Percentiles rank a stretch among this genome's conserved stretches.
Conservation (phyloP, 2,113 vertebrate species). For the Cepphus grylle region DNA sequence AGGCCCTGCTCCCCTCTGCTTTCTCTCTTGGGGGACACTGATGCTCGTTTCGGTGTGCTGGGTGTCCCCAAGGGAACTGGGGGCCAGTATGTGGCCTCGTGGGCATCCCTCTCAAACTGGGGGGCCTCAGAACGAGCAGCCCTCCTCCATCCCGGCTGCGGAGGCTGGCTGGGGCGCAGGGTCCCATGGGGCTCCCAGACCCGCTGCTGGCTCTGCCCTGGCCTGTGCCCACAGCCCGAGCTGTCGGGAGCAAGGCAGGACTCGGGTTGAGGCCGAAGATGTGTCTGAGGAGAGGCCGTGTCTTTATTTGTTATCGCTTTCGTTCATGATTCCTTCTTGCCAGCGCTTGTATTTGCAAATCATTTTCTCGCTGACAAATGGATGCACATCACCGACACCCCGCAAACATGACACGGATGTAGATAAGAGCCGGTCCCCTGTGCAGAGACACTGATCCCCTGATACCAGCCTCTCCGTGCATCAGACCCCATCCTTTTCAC, state of each 20-base stretch:
- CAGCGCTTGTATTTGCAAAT: neutral
- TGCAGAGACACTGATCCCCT: neutral
- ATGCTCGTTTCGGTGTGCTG: neutral
- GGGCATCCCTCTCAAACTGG: neutral
- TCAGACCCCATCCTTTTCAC: neutral
- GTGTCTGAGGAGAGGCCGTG: neutral
- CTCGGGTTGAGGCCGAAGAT: neutral
- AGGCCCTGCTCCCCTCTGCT: neutral
- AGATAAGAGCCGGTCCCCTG: neutral
- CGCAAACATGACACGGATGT: neutral
- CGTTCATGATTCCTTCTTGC: neutral
- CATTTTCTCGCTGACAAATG: neutral
- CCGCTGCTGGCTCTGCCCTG: neutral
- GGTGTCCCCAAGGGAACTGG: neutral
- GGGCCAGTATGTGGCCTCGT: fast-evolving
- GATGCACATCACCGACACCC: neutral
- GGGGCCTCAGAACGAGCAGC: neutral
- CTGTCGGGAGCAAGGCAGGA: neutral
- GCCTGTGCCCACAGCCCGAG: fast-evolving
- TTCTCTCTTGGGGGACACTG: neutral
- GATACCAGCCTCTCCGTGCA: neutral
- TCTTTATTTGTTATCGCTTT: neutral
- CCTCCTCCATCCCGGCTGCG: fast-evolving
- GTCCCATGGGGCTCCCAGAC: neutral
- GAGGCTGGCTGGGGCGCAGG: neutral